A percentile compares a stretch with the other conserved stretches of the same genome.
Conservation (phyloP, 2,113 vertebrate species). For the Antigone vipio region DNA sequence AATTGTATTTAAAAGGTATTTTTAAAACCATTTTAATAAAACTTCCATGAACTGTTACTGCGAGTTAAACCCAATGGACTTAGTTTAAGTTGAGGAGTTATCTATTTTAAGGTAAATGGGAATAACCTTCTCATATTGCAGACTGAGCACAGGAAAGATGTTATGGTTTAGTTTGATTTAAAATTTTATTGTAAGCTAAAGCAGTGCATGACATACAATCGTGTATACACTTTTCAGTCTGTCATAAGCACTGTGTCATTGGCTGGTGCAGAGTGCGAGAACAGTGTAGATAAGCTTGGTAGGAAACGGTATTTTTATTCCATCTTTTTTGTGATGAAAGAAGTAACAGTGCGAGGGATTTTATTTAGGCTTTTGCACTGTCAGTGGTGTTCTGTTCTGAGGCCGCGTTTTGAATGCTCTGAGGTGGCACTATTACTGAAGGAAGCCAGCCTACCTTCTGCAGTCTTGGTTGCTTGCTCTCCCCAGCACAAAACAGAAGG, state of each 20-base stretch:
- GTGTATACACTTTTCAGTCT: background rate
- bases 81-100: background rate
- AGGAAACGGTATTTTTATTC: background rate
- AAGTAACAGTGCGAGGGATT: background rate
- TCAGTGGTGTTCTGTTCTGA: background rate
- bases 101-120: background rate
- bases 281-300: background rate
- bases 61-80: background rate
- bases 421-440: background rate
- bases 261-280: background rate
- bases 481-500: background rate
- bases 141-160: background rate
- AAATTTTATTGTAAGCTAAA: background rate
- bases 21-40: background rate
- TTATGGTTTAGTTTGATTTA: background rate
- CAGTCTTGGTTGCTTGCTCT: background rate
- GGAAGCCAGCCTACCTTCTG: background rate
- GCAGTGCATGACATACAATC: background rate
- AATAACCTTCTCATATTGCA: background rate
- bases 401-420: background rate
- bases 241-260: background rate
- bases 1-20: background rate
- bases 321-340: background rate
- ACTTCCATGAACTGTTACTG: background rate
- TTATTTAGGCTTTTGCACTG: background rate